Conservation (phyloP, 2,888 invertebrate genomes). For the Patella ulyssiponensis region DNA sequence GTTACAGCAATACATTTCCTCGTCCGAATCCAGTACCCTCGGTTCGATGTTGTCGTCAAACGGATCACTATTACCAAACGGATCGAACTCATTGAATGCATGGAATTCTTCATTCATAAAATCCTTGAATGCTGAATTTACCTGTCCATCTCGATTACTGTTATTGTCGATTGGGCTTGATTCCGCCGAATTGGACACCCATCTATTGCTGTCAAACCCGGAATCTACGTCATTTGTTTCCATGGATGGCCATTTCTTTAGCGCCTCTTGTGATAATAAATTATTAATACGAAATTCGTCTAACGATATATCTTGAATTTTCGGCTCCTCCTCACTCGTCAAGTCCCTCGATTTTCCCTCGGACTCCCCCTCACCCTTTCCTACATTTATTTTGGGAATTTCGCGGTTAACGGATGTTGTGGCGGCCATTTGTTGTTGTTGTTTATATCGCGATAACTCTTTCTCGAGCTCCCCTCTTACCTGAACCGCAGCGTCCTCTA, state of each 20-base stretch:
- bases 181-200: neutral
- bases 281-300: neutral
- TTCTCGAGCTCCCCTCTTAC: slow-evolving; percentile 17
- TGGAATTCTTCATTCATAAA: neutral
- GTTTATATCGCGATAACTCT: slow-evolving; percentile 4
- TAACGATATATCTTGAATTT: slow-evolving; percentile 4
- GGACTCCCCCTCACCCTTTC: slow-evolving; percentile 33
- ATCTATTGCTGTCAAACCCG: neutral
- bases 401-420: neutral
- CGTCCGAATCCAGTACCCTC: slow-evolving; percentile 49
- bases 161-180: neutral
- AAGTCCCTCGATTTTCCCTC: neutral
- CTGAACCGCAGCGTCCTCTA: slow-evolving; percentile 14
- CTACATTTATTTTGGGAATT: neutral
- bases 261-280: neutral
- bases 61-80: neutral
- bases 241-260: slow-evolving; percentile 3
- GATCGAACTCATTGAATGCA: neutral
- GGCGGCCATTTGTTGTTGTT: neutral
- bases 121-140: neutral
- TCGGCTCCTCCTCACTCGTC: neutral
- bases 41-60: slow-evolving; percentile 42
- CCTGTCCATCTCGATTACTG: neutral
- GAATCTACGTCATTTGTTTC: neutral
- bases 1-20: slow-evolving; percentile 47